Evolutionary conservation across 2,113 vertebrate species (phyloP).

Genomic region (Eretmodus cyanostictus): DNA sequence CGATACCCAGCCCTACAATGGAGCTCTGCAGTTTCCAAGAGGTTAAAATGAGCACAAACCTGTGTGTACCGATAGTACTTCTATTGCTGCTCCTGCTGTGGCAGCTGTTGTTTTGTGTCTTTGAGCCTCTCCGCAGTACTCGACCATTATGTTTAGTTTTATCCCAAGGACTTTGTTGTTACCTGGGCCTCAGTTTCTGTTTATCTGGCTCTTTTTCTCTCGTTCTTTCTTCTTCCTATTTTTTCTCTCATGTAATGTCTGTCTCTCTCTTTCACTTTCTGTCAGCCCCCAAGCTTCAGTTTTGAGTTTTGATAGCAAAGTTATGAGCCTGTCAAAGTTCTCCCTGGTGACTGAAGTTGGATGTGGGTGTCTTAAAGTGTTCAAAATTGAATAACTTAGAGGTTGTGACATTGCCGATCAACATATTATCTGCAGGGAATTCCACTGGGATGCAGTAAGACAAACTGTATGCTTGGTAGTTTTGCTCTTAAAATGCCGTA

Average conservation of each 20-base stretch:
- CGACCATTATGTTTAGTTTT: constrained; percentile 39
- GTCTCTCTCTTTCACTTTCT: background rate
- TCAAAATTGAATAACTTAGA: background rate
- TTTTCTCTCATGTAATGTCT: background rate
- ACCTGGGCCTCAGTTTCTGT: background rate
- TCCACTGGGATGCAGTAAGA: background rate
- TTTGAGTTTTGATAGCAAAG: background rate
- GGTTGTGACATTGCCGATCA: constrained; percentile 6
- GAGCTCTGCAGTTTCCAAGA: background rate
- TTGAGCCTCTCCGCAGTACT: constrained; percentile 14
- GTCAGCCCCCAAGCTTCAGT: background rate
- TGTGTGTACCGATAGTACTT: constrained; percentile 19
- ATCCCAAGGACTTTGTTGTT: constrained; percentile 25
- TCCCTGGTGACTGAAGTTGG: background rate
- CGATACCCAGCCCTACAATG: background rate
- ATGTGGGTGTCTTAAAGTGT: background rate
- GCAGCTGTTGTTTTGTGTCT: constrained; percentile 16
- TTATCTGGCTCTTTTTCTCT: background rate
- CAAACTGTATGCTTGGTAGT: background rate
- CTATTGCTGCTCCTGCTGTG: background rate
- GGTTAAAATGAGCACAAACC: constrained; percentile 34
- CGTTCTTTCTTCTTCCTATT: background rate
- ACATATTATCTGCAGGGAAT: background rate
- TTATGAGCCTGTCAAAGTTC: constrained; percentile 10
- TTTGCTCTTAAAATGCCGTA: background rate